phyloP scores from a whole-genome alignment of 2,888 invertebrate species.

The Exephanes ischioxanthus region DNA sequence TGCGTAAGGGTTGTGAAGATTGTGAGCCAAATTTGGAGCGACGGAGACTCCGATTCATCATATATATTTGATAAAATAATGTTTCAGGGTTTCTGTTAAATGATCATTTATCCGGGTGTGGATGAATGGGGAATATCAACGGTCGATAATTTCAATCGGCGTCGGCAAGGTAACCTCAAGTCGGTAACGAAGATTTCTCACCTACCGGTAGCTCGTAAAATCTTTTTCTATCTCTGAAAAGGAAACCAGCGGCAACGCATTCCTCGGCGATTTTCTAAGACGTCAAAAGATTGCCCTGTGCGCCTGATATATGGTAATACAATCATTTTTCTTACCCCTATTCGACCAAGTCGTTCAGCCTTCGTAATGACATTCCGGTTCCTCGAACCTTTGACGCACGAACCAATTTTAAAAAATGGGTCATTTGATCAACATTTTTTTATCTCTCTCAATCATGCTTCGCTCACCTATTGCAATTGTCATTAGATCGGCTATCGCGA shows the following conservation, averaged over 20 bases:
- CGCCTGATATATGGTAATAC: not conserved
- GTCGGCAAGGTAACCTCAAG: not conserved
- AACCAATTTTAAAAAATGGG: not conserved
- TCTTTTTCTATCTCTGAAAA: not conserved
- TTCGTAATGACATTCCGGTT: not conserved
- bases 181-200: constrained; percentile 5
- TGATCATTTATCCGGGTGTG: not conserved
- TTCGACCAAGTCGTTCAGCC: not conserved
- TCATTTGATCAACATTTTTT: not conserved
- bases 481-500: not conserved
- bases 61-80: too few relatives aligned
- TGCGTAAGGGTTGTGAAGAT: too few relatives aligned
- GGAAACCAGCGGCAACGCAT: not conserved
- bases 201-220: not conserved
- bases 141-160: not conserved
- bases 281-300: not conserved
- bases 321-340: not conserved
- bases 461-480: not conserved
- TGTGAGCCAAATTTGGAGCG: too few relatives aligned
- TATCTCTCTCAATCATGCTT: not conserved
- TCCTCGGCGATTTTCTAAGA: not conserved
- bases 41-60: too few relatives aligned
- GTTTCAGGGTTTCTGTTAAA: not conserved
- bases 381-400: not conserved
- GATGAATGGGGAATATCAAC: constrained; percentile 5